Evolutionary conservation across 1,140 invertebrate genomes (phyloP), one percentile per base, ranked within the genome.

Genomic region (Drosophila ironensis): DNA sequence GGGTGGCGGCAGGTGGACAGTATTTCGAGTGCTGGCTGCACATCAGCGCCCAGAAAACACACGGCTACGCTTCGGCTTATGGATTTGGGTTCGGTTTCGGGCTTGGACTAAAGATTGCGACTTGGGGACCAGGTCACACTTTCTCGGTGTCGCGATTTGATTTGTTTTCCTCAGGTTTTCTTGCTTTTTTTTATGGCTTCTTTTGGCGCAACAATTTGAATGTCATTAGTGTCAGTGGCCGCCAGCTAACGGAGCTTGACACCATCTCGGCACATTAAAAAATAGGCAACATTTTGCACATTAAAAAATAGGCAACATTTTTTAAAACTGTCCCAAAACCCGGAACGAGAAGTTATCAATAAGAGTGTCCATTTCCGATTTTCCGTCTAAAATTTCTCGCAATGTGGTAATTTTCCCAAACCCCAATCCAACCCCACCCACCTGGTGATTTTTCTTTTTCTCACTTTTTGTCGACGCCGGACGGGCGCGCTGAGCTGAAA

Each of bases 141-240:
- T 80, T 80, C 76, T 80, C 76, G 54, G 37, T 52, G 63, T 72
- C 47, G 50, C 53, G 69, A 52, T 73, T 67, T 61, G 69, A 72
- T 78, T 78, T 73, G 56, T 52, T 77, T 69, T 73, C 75, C 51
- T 27, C 48, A 20, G 27, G 9, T 35, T 35, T 53, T 76, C 42
- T 66, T 33, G 56, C 56, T 67, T 52, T 57, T 40, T 69, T 74
- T 81, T 81, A 82, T 68, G 72, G 72, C 77, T 80, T 80, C 76
- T 82, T 81, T 80, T 71, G 54, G 72, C 77, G 77, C 77, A 76
- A 82, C 76, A 81, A 76, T 82, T 82, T 76, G 67, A 81, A 76
- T 76, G 76, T 82, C 76, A 81, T 81, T 81, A 81, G 72, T 68
- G 77, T 82, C 77, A 81, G 54, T 69, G 72, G 48, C 54, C 59